phyloP scores from a whole-genome alignment of 2,797 vertebrate genomes.

The Synanceia verrucosa region DNA sequence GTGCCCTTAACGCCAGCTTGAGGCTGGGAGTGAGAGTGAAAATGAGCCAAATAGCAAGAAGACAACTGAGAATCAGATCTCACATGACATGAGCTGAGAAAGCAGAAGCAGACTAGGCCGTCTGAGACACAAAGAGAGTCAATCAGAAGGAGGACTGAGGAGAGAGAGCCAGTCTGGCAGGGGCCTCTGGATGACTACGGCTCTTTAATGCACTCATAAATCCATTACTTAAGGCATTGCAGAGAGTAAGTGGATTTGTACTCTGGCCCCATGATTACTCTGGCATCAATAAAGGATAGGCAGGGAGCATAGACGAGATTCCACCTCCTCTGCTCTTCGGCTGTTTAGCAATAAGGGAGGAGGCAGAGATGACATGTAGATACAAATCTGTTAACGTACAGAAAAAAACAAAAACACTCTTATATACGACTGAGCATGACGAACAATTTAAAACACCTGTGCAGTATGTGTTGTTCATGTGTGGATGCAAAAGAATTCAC shows the following conservation, averaged over 20 bases:
- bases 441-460: conserved; percentile 16
- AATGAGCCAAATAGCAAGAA: conserved; percentile 59
- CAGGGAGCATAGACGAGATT: conserved; percentile 78
- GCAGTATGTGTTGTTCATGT: neutral
- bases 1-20: conserved; percentile 32
- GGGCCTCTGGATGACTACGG: conserved; percentile 74
- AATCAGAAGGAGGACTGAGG: conserved; percentile 62
- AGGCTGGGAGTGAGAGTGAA: conserved; percentile 38
- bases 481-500: too few species aligned
- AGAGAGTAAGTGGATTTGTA: conserved; percentile 84
- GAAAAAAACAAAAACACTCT: neutral
- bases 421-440: neutral
- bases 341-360: conserved; percentile 62
- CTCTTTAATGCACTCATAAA: conserved; percentile 86
- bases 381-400: conserved; percentile 22
- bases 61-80: conserved; percentile 57
- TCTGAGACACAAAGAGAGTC: conserved; percentile 65
- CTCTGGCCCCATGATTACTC: conserved; percentile 84
- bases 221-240: conserved; percentile 86
- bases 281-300: conserved; percentile 85
- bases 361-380: conserved; percentile 47
- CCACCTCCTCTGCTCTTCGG: conserved; percentile 59
- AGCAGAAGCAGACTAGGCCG: conserved; percentile 45
- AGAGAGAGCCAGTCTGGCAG: conserved; percentile 79
- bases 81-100: conserved; percentile 49